A percentile compares a stretch with the other conserved stretches of the same genome.
Evolutionary conservation across 2,797 vertebrate genomes (phyloP).

Genomic region (Notolepis coatsorum): DNA sequence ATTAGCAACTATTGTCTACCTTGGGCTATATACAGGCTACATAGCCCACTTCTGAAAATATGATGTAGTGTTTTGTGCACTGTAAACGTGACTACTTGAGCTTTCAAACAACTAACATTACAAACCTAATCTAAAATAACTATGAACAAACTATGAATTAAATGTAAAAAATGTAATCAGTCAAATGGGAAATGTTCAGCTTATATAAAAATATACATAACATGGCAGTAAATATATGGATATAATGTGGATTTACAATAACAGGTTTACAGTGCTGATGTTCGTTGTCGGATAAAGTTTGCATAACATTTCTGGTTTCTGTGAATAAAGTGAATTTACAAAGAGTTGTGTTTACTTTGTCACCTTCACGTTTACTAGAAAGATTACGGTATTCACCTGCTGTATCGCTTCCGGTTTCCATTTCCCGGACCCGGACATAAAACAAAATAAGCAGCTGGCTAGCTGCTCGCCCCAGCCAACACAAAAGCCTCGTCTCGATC

Average conservation of each 20-base stretch:
- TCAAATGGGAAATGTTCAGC: neutral
- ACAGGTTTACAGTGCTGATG: no score
- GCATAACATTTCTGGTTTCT: neutral
- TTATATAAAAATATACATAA: no score
- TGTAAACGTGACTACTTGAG: neutral
- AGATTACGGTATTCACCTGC: slow-evolving; percentile 4
- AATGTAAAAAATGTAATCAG: neutral
- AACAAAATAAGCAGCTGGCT: slow-evolving; percentile 30
- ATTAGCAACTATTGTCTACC: neutral
- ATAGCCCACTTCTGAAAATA: no score
- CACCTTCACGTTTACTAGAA: slow-evolving; percentile 22
- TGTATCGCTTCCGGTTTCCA: slow-evolving; percentile 43
- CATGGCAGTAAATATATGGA: no score
- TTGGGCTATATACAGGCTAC: no score
- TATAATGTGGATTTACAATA: no score
- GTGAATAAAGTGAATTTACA: slow-evolving; percentile 50
- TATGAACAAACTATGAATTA: neutral
- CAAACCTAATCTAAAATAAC: no score
- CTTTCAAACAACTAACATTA: neutral
- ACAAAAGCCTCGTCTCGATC: no score
- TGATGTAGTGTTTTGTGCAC: neutral
- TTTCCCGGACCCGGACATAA: slow-evolving; percentile 53
- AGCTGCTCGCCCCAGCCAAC: fast-evolving
- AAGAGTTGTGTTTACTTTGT: neutral
- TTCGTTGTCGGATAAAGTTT: no score